Conservation (phyloP, 2,888 invertebrate genomes). For the Lysandra bellargus region DNA sequence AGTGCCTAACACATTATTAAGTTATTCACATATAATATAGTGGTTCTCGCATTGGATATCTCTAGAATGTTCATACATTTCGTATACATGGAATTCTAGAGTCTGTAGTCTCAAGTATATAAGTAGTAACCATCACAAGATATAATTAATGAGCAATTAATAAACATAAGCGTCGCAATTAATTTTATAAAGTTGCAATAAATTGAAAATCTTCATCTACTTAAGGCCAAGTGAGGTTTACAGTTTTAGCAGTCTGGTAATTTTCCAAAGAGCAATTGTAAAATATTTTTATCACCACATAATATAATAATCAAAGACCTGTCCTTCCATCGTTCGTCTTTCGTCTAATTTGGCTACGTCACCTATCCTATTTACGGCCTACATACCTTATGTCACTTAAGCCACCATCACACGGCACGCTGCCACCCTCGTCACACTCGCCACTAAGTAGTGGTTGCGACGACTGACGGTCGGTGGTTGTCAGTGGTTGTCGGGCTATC, state of each 20-base stretch:
- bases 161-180: background rate
- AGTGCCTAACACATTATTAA: background rate
- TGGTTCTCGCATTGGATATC: background rate
- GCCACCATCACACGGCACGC: background rate
- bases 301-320: too few species aligned
- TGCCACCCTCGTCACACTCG: background rate
- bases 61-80: conserved; percentile 6
- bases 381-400: background rate
- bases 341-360: background rate
- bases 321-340: background rate
- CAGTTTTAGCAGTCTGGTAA: background rate
- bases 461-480: background rate
- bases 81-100: background rate
- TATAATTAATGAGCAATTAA: background rate
- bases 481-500: conserved; percentile 34
- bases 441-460: background rate
- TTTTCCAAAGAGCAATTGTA: background rate
- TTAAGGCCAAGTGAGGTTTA: background rate
- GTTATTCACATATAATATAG: too few species aligned
- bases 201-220: background rate
- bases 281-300: background rate
- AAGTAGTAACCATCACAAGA: too few species aligned
- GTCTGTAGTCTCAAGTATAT: background rate
- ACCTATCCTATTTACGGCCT: background rate
- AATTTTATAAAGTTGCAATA: background rate